phyloP scores from a whole-genome alignment of 2,888 invertebrate genomes.

The Leptinotarsa juncta region DNA sequence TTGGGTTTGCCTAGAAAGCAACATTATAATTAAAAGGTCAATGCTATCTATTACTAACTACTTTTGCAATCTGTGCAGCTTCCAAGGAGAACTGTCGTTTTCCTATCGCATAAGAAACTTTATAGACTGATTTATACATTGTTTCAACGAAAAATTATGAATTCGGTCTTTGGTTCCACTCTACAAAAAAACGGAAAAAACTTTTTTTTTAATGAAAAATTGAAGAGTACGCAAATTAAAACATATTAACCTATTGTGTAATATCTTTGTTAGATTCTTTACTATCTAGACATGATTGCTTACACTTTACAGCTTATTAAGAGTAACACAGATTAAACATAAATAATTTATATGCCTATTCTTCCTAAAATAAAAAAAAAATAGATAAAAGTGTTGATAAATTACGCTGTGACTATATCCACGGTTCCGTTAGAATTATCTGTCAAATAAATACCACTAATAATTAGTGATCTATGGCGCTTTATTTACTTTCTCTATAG shows the following conservation, averaged over 20 bases:
- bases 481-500: too few species aligned
- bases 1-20: conserved; percentile 5
- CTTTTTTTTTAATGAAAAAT: too few species aligned
- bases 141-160: background rate
- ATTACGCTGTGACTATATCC: background rate
- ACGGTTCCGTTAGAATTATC: background rate
- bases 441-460: too few species aligned
- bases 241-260: too few species aligned
- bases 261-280: background rate
- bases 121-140: conserved; percentile 31
- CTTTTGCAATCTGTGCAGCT: conserved; percentile 27
- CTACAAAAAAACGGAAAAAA: too few species aligned
- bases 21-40: background rate
- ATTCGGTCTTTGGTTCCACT: too few species aligned
- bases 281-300: background rate
- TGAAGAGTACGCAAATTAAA: too few species aligned
- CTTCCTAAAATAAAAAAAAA: too few species aligned
- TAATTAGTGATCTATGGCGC: too few species aligned
- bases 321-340: background rate
- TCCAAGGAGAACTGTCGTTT: conserved; percentile 34
- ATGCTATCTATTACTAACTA: conserved; percentile 13
- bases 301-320: background rate
- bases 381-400: background rate
- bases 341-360: too few species aligned
- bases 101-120: conserved; percentile 27